Percentiles rank a stretch among this genome's conserved stretches.
Conservation (phyloP, 1,140 invertebrate genomes). For the Meteorus sp. region DNA sequence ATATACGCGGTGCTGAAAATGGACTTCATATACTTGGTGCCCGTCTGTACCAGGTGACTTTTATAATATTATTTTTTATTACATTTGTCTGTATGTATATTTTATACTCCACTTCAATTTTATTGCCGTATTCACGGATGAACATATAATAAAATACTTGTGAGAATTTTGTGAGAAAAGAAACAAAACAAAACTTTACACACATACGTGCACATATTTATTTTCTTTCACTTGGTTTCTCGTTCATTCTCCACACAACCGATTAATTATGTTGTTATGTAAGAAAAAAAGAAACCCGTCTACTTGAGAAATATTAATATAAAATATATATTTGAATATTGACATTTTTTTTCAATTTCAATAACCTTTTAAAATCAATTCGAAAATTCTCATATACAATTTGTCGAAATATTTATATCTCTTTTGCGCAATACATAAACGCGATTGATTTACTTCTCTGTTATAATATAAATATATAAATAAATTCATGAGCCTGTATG, state of each 20-base stretch:
- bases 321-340: too few species aligned
- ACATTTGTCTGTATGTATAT: neutral
- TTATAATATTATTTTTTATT: neutral
- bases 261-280: conserved; percentile 1
- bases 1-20: too few species aligned
- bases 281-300: neutral
- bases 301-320: neutral
- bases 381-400: too few species aligned
- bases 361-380: too few species aligned
- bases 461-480: neutral
- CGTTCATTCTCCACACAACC: too few species aligned
- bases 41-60: neutral
- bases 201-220: neutral
- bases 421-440: neutral
- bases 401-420: neutral
- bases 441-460: neutral
- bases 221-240: too few species aligned
- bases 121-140: too few species aligned
- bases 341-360: too few species aligned
- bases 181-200: neutral
- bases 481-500: too few species aligned
- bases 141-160: neutral
- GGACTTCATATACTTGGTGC: neutral
- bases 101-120: too few species aligned
- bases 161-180: too few species aligned